Evolutionary conservation across 2,113 vertebrate genomes (phyloP), one percentile per base, ranked within the genome.

Genomic region (Laticauda laticaudata): DNA sequence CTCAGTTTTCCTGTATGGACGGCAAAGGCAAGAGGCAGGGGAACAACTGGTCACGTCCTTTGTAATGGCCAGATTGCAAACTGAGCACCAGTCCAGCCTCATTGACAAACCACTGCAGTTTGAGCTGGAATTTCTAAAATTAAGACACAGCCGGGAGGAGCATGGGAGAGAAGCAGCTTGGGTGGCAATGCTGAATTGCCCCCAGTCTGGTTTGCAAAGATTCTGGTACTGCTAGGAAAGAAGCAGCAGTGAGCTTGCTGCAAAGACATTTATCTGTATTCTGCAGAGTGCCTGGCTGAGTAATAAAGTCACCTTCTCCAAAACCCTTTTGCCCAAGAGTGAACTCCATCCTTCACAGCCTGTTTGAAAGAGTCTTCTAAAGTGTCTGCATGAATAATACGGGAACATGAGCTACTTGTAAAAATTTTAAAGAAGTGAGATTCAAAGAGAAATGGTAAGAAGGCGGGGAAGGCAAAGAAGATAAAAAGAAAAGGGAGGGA

Each of bases 271-370:
- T 95, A 95, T 97, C 95, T 95, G 92, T 96, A 96, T 96, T 96
- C 97, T 95, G 92, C 89, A 92, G 94, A 94, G 88, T 59, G 5
- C 4, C 29, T 90, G 91, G 64, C 26, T 90, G 59, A 95, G 92
- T 96, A 96, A 96, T 95, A 95, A 95, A 96, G 93, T 96, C 95
- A 95, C 96, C 95, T 96, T 95, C 93, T 93, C 94, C 69, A 18
- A 94, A 96, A 97, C 96, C 96, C 94, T 96, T 92, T 95, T 95
- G 95, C 94, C 95, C 95, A 95, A 94, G 93, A 96, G 81, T 96
- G 95, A 96, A 96, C 96, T 95, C 55, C 0, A 90, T 95, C 95
- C 93, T 95, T 95, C 4, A 0, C 92, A 93, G 93, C 18, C 29
- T 93, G 92, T 94, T 96, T 95, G 94, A 96, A 92, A 95, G 92